phyloP scores from a whole-genome alignment of 2,797 vertebrate species.

The Helostoma temminkii region DNA sequence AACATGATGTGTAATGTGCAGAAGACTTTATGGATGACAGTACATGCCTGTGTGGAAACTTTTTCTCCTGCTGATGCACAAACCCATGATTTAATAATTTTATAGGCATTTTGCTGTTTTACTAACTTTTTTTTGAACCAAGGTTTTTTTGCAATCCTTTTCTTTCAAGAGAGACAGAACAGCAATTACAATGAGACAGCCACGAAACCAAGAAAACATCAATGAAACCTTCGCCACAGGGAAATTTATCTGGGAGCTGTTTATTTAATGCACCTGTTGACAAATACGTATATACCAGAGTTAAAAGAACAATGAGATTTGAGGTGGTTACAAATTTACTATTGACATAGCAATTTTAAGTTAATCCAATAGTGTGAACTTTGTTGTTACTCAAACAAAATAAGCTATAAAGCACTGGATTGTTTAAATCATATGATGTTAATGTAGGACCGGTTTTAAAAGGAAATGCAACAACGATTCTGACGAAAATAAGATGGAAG shows the following conservation, averaged over 20 bases:
- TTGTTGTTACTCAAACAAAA: no score
- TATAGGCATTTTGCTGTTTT: neutral
- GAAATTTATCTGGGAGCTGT: neutral
- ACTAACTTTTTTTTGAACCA: slow-evolving; percentile 3
- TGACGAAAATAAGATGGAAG: no score
- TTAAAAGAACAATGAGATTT: no score
- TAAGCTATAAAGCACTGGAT: no score
- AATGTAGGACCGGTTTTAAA: no score
- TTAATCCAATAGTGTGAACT: no score
- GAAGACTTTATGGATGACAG: slow-evolving; percentile 17
- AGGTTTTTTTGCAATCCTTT: neutral
- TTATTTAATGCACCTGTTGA: neutral
- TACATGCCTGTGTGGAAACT: slow-evolving; percentile 29
- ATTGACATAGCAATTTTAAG: no score
- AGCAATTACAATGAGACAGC: slow-evolving; percentile 1
- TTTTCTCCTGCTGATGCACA: neutral
- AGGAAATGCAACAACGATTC: neutral
- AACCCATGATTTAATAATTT: neutral
- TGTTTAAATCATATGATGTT: neutral
- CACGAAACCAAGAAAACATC: neutral
- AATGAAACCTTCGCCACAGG: neutral
- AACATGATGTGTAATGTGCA: slow-evolving; percentile 24
- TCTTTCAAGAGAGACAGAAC: neutral
- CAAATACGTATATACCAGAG: no score
- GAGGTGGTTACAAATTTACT: no score